Evolutionary conservation across 2,888 invertebrate species (phyloP).

Genomic region (Eilema sororculum): DNA sequence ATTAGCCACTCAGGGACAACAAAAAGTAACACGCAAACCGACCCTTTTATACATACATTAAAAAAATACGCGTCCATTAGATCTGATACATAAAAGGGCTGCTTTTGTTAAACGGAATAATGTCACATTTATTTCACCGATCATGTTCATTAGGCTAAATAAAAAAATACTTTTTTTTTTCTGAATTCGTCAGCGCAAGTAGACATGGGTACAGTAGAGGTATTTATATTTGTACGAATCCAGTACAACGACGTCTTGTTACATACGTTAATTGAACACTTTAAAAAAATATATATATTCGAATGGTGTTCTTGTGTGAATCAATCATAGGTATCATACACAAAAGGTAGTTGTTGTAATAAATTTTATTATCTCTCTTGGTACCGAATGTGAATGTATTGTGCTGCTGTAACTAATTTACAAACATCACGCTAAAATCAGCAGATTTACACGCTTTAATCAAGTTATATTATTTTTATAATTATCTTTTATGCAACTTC

Average conservation of each 20-base stretch:
- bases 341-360: too few species aligned
- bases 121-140: slow-evolving; percentile 4
- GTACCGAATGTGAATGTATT: background rate
- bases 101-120: background rate
- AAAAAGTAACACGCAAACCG: background rate
- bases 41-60: background rate
- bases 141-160: slow-evolving; percentile 4
- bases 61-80: slow-evolving; percentile 1
- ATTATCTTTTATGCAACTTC: slow-evolving; percentile 5
- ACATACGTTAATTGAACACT: background rate
- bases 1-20: background rate
- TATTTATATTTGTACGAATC: background rate
- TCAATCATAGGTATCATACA: too few species aligned
- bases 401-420: slow-evolving; percentile 1
- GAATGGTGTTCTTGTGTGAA: background rate
- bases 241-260: background rate
- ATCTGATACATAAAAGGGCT: slow-evolving; percentile 2
- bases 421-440: background rate
- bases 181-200: background rate
- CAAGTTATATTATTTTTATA: background rate
- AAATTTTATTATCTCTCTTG: background rate
- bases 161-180: background rate
- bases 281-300: background rate
- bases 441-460: background rate
- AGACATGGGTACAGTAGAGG: background rate